A percentile compares a stretch with the other conserved stretches of the same genome.
phyloP scores from a whole-genome alignment of 2,797 vertebrate genomes.

The Phoxinus dragarum region DNA sequence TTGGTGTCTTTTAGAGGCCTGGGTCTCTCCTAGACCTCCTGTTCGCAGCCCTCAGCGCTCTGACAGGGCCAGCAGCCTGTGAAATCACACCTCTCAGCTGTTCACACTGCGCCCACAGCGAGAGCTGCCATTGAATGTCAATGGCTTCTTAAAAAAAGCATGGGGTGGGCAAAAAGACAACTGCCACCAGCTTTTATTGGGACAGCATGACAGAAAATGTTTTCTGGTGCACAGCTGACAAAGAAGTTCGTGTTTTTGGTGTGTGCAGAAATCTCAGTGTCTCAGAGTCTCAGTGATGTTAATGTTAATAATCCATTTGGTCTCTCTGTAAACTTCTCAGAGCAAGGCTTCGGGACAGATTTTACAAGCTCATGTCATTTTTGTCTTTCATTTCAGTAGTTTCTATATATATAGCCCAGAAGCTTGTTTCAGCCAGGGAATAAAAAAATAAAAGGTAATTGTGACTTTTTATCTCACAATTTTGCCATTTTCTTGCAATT shows the following conservation, averaged over 20 bases:
- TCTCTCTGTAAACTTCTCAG: not conserved
- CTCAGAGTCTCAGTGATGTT: not conserved
- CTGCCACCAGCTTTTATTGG: conserved; percentile 76
- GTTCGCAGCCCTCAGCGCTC: conserved; percentile 89
- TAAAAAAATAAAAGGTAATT: not conserved
- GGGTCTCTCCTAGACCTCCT: conserved; percentile 88
- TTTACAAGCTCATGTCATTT: not conserved
- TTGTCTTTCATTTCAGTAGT: not conserved
- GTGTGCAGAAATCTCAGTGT: conserved; percentile 20
- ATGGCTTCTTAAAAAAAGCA: conserved; percentile 69
- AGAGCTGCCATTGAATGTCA: conserved; percentile 75
- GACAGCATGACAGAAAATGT: conserved; percentile 59
- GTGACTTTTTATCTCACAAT: not conserved
- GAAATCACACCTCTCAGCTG: conserved; percentile 97
- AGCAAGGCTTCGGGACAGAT: not conserved
- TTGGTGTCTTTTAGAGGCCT: conserved; percentile 91
- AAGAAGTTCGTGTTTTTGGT: conserved; percentile 67
- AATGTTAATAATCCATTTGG: not conserved
- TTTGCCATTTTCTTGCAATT: not conserved
- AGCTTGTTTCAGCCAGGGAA: not conserved
- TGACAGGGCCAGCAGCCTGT: conserved; percentile 87
- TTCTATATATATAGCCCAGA: not conserved
- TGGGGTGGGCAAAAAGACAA: conserved; percentile 64
- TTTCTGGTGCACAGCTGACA: conserved; percentile 63
- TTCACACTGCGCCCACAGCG: conserved; percentile 74